Base-by-base conservation (phyloP, 2,888 invertebrate species). In the Caenorhabditis imperialis region DNA sequence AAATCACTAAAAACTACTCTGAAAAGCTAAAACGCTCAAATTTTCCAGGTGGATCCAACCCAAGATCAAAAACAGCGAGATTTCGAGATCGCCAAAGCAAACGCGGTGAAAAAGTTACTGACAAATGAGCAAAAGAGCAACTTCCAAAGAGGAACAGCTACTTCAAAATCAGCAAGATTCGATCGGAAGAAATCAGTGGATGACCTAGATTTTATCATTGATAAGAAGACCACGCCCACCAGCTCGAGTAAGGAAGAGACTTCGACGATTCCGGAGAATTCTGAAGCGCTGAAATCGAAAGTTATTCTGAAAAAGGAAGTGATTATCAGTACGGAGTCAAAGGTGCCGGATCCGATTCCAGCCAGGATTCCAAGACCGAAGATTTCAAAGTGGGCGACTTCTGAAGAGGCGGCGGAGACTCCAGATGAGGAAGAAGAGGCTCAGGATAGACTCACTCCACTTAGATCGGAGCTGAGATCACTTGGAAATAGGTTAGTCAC, bases 361-460 rank as follows among this genome's bases (percentile, higher is more conserved):
- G 85, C 87, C 3, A 60, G 79, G 18, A 88, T 88, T 75, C 88
- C 88, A n/a, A 48, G 88, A 23, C 87, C 87, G 6, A 87, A 87
- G 55, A 77, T 87, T 33, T 71, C 75, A 53, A 83, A 83, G 67
- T 86, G 79, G 58, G 78, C 75, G 38, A 55, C 71, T 10, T 71
- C 70, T 6, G 74, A 76, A 20, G 77, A 79, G 40, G 44, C 54
- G 7, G 81, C 79, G 0, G 82, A 81, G 63, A 82, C 78, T 7
- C 75, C 75, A 10, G 81, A 83, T 40, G 81, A 86, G 60, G 79
- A 74, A 37, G 87, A 82, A 14, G 88, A 88, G 61, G 84, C 83
- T 1, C 63, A 63, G 16, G 84, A 84, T 61, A 40, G 80, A 40
- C 45, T 83, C 54, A 83, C 81, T 14, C 84, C 84, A 47, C 61